A percentile compares a stretch with the other conserved stretches of the same genome.
Conservation (phyloP, 2,797 vertebrate genomes). For the Darevskia mixta region DNA sequence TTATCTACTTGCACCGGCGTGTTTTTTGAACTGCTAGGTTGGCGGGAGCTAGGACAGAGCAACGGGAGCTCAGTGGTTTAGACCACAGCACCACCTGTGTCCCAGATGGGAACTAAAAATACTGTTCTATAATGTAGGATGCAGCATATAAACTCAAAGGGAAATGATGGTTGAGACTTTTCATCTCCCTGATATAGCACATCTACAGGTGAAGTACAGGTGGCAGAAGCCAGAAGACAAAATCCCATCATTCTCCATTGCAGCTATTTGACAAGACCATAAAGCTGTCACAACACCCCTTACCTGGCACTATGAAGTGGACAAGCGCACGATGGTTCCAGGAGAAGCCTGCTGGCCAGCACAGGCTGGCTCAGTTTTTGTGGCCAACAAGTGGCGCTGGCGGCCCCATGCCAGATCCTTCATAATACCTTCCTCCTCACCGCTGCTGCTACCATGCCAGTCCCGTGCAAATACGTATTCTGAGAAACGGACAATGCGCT, state of each 20-base stretch:
- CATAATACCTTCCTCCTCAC: constrained; percentile 74
- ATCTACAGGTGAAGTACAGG: too few relatives aligned
- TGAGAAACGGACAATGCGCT: constrained; percentile 82
- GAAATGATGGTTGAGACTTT: neutral
- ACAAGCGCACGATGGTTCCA: constrained; percentile 89
- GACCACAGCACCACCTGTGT: too few relatives aligned
- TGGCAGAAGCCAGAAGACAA: neutral
- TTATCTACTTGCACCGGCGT: too few relatives aligned
- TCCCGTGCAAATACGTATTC: constrained; percentile 85
- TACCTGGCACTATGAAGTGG: constrained; percentile 94
- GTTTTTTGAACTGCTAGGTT: too few relatives aligned
- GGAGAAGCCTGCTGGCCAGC: constrained; percentile 88
- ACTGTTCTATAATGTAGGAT: neutral
- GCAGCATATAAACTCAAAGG: neutral
- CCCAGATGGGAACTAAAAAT: neutral
- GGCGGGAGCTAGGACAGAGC: too few relatives aligned
- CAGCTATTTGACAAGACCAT: neutral
- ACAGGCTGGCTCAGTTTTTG: constrained; percentile 75
- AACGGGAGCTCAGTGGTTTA: too few relatives aligned
- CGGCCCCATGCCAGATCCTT: constrained; percentile 74
- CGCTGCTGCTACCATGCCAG: constrained; percentile 60
- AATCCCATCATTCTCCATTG: neutral
- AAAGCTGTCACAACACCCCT: neutral
- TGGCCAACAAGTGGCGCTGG: constrained; percentile 56
- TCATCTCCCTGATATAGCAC: neutral